Conservation (phyloP, 2,113 vertebrate genomes). For the Noturus placidus region DNA sequence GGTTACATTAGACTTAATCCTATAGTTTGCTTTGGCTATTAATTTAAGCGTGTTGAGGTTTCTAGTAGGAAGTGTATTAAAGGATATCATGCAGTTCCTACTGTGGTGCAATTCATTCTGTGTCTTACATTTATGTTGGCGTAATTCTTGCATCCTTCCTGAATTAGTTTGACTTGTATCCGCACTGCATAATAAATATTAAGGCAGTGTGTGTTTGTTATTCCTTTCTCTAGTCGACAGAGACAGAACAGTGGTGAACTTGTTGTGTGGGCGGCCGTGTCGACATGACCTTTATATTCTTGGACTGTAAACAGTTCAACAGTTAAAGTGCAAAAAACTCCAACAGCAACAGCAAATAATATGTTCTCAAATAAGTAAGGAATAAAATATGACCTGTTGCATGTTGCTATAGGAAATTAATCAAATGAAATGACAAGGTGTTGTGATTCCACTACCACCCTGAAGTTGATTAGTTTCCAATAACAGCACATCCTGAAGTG, state of each 20-base stretch:
- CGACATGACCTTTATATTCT: conserved; percentile 3
- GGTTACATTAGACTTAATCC: neutral
- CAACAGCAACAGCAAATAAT: conserved; percentile 9
- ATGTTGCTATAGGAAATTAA: neutral
- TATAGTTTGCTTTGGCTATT: neutral
- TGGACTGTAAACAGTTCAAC: neutral
- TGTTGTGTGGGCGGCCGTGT: neutral
- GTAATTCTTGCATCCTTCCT: neutral
- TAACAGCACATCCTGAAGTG: neutral
- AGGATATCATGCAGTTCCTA: neutral
- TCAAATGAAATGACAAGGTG: neutral
- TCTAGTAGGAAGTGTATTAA: neutral
- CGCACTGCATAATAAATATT: neutral
- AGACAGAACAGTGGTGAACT: neutral
- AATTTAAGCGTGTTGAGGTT: neutral
- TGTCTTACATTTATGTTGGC: neutral
- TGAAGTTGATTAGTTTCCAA: neutral
- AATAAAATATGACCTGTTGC: neutral
- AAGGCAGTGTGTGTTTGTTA: neutral
- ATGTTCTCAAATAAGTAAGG: neutral
- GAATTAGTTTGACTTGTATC: neutral
- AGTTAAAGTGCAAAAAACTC: neutral
- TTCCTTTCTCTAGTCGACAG: neutral
- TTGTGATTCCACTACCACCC: neutral
- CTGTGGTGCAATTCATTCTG: neutral